Percentiles rank a stretch among this genome's conserved stretches.
Conservation (phyloP, 2,888 invertebrate genomes). For the Tiliacea citrago region DNA sequence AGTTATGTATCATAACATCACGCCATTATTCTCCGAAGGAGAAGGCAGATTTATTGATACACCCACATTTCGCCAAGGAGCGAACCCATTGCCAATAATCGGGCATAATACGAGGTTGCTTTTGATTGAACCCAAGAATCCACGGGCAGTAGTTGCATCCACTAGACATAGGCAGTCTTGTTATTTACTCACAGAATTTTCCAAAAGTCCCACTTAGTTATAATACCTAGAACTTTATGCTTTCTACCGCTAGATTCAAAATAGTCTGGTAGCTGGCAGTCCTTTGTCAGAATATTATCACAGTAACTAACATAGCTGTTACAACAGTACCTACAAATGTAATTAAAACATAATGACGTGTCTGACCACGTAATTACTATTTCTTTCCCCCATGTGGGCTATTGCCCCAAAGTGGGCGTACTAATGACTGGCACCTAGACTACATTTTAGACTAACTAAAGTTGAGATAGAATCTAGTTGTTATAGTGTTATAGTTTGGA, state of each 20-base stretch:
- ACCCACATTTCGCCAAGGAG: no score
- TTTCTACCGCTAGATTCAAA: neutral
- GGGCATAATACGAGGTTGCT: no score
- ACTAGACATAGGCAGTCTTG: no score
- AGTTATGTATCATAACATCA: neutral
- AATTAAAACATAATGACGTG: neutral
- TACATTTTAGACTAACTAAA: slow-evolving; percentile 8
- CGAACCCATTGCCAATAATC: no score
- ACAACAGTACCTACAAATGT: neutral
- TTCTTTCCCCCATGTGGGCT: slow-evolving; percentile 3
- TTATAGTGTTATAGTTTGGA: neutral
- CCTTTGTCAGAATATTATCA: neutral
- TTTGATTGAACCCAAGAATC: no score
- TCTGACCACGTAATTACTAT: slow-evolving; percentile 3
- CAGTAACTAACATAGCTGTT: neutral
- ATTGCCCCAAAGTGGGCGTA: neutral
- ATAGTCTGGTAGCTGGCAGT: neutral
- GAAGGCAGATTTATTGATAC: neutral
- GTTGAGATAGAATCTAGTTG: slow-evolving; percentile 5
- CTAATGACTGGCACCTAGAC: neutral
- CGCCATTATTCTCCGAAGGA: neutral
- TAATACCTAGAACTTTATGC: neutral
- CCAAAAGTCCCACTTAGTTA: neutral
- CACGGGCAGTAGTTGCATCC: no score
- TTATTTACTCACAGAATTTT: neutral